phyloP scores from a whole-genome alignment of 37 sponge, comb jelly and placozoan genomes.

The Aphrocallistes beatrix region DNA sequence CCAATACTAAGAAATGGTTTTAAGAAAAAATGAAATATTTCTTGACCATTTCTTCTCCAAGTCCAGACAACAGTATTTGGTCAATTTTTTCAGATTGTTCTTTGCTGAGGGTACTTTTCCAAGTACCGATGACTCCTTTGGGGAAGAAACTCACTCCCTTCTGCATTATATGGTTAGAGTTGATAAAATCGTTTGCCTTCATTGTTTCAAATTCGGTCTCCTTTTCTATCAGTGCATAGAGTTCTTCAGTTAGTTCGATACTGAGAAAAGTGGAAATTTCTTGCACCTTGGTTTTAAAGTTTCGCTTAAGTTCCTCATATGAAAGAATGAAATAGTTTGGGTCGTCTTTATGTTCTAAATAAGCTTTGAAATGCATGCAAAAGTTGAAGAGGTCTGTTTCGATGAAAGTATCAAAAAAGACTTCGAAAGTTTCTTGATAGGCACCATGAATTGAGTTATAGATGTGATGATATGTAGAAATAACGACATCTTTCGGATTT shows the following conservation, averaged over 20 bases:
- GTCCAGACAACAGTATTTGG: neutral
- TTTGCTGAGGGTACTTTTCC: neutral
- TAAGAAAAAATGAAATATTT: neutral
- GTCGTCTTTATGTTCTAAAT: neutral
- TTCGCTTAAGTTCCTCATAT: neutral
- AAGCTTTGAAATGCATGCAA: neutral
- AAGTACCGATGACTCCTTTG: neutral
- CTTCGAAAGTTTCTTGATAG: neutral
- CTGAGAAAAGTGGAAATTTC: neutral
- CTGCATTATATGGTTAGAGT: neutral
- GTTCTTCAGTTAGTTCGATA: neutral
- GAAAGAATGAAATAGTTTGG: neutral
- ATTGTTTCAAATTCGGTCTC: neutral
- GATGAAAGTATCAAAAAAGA: neutral
- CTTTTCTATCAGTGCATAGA: neutral
- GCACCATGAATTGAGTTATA: neutral
- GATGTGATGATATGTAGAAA: neutral
- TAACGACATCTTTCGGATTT: conserved; percentile 3
- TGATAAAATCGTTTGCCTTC: neutral
- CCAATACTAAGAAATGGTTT: no score
- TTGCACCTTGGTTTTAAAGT: neutral
- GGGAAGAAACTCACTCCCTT: neutral
- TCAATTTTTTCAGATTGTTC: neutral
- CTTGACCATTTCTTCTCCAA: neutral
- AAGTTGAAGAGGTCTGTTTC: neutral